phyloP scores from a whole-genome alignment of 2,888 invertebrate genomes.

The Boloria selene region DNA sequence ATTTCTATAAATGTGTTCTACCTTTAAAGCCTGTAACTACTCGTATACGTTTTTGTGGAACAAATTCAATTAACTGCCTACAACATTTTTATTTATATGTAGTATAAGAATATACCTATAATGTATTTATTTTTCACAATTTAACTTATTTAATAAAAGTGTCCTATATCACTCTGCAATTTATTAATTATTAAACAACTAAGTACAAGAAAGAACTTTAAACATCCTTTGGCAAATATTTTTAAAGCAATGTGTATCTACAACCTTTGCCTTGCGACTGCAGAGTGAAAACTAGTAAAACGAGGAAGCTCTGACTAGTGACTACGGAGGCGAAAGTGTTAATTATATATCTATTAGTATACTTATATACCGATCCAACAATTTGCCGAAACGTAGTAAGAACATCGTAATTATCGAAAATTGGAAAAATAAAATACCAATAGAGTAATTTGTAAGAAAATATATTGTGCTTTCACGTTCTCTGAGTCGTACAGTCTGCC shows the following conservation, averaged over 20 bases:
- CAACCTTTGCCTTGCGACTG: slow-evolving; percentile 12
- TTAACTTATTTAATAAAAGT: not conserved
- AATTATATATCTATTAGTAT: slow-evolving; percentile 16
- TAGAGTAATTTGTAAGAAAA: slow-evolving; percentile 54
- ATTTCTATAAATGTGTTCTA: slow-evolving; percentile 18
- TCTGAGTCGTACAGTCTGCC: slow-evolving; percentile 40
- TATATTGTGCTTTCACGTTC: slow-evolving; percentile 73
- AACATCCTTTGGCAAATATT: not conserved
- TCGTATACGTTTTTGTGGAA: slow-evolving; percentile 31
- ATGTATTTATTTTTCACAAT: not conserved
- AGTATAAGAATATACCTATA: slow-evolving; percentile 1
- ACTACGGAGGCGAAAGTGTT: slow-evolving; percentile 18
- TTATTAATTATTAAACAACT: too few species aligned
- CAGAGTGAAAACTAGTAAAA: slow-evolving; percentile 18
- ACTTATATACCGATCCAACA: not conserved
- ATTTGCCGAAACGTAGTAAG: not conserved
- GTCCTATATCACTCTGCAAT: too few species aligned
- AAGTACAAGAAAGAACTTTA: too few species aligned
- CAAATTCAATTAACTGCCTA: slow-evolving; percentile 12
- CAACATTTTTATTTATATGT: not conserved
- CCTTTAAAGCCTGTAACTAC: slow-evolving; percentile 8
- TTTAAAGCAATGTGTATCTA: slow-evolving; percentile 2
- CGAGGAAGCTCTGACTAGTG: slow-evolving; percentile 12
- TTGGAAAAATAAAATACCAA: not conserved
- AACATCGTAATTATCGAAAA: not conserved